Conservation (phyloP, 1,140 invertebrate genomes). For the Drosophila tani region DNA sequence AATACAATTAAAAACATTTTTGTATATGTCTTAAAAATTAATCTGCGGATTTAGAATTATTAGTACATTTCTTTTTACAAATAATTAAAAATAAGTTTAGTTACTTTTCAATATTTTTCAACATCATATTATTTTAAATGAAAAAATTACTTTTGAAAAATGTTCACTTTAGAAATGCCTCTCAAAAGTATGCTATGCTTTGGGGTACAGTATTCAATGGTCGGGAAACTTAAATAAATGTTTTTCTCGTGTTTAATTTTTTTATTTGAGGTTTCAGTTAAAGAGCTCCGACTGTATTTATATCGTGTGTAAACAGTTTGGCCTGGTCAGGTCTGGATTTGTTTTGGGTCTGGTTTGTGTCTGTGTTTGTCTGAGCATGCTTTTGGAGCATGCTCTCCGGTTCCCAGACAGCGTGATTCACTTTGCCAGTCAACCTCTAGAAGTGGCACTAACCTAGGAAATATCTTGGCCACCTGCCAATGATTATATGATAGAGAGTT, state of each 20-base stretch:
- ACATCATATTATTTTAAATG: too few relatives aligned
- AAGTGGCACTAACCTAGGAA: conserved; percentile 12
- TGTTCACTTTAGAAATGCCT: too few relatives aligned
- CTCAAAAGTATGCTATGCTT: too few relatives aligned
- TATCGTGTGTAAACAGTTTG: conserved; percentile 39
- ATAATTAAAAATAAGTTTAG: too few relatives aligned
- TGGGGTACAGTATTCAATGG: not conserved
- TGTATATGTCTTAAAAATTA: too few relatives aligned
- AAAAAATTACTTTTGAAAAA: too few relatives aligned
- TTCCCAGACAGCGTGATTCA: conserved; percentile 37
- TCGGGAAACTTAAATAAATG: not conserved
- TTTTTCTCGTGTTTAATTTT: too few relatives aligned
- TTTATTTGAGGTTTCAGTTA: not conserved
- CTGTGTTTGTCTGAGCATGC: conserved; percentile 28
- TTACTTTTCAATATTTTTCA: too few relatives aligned
- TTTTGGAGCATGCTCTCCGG: conserved; percentile 25
- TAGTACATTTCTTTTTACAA: too few relatives aligned
- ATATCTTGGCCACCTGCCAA: conserved; percentile 2
- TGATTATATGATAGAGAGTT: not conserved
- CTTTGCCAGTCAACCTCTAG: conserved; percentile 18
- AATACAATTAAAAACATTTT: too few relatives aligned
- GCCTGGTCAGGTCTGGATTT: conserved; percentile 34
- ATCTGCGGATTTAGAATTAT: too few relatives aligned
- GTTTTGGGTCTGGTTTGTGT: conserved; percentile 24
- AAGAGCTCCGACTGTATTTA: conserved; percentile 9